These are phyloP conservation scores for Aromia moschata DNA, from an alignment of 2,888 invertebrate genomes.

Conservation along the genomic window DNA sequence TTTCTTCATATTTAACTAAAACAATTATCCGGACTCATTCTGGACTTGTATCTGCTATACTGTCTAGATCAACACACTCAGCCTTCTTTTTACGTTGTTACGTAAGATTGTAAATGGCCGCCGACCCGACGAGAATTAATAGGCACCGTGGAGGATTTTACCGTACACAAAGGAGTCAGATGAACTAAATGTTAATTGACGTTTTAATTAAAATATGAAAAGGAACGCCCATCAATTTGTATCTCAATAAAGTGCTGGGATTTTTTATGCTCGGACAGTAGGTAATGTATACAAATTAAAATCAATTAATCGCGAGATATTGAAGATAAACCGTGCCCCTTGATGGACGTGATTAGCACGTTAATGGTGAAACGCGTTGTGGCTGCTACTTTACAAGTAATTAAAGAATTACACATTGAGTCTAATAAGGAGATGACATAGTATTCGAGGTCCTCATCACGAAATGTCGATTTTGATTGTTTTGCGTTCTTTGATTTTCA, in stretches of 20 bases:
- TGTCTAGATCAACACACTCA: too few species aligned
- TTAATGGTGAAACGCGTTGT: constrained; percentile 5
- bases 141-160: background rate
- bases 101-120: background rate
- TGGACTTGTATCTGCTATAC: too few species aligned
- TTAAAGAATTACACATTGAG: background rate
- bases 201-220: constrained; percentile 45
- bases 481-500: too few species aligned
- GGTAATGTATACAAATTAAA: constrained; percentile 41
- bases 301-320: constrained; percentile 37
- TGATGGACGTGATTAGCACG: constrained; percentile 21
- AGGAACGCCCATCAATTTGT: constrained; percentile 47
- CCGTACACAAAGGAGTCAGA: constrained; percentile 1
- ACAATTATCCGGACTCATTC: too few species aligned
- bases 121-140: background rate
- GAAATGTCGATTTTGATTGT: too few species aligned
- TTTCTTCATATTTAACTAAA: too few species aligned
- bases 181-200: constrained; percentile 35
- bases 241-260: constrained; percentile 15
- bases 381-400: constrained; percentile 3
- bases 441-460: too few species aligned
- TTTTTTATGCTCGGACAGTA: constrained; percentile 18
- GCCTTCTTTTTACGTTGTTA: background rate
- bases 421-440: constrained; percentile 1
- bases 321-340: constrained; percentile 39